Conservation (phyloP, 1,140 invertebrate genomes). For the Danaus plexippus region DNA sequence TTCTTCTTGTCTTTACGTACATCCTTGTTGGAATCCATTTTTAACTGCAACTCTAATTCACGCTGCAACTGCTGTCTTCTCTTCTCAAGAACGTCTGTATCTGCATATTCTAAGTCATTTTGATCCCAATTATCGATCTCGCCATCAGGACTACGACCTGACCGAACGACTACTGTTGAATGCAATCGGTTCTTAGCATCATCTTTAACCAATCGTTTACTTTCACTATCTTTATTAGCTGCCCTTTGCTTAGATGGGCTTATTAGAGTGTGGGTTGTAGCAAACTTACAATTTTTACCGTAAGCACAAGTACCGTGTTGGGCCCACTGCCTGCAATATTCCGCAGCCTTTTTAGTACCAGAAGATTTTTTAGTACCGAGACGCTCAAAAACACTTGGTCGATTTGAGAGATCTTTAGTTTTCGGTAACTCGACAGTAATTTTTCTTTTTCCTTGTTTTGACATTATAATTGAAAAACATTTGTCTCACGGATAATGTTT, state of each 20-base stretch:
- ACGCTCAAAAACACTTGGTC: constrained; percentile 85
- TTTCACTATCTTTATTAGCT: constrained; percentile 78
- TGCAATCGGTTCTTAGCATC: constrained; percentile 77
- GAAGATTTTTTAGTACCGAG: constrained; percentile 81
- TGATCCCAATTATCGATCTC: constrained; percentile 84
- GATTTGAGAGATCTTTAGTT: constrained; percentile 75
- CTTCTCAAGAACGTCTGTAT: constrained; percentile 85
- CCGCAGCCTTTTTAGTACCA: constrained; percentile 68
- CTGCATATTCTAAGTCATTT: constrained; percentile 85
- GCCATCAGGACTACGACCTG: constrained; percentile 75
- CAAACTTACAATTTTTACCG: constrained; percentile 83
- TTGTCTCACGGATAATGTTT: constrained; percentile 44
- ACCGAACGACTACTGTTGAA: constrained; percentile 76
- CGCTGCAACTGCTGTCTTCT: constrained; percentile 82
- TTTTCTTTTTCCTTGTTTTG: constrained; percentile 84
- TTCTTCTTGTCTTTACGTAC: constrained; percentile 79
- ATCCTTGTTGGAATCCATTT: constrained; percentile 74
- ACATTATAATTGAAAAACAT: constrained; percentile 75
- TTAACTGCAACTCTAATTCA: constrained; percentile 84
- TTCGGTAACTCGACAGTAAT: constrained; percentile 82
- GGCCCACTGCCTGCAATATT: constrained; percentile 83
- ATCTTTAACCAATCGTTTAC: constrained; percentile 74
- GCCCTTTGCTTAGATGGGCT: constrained; percentile 80
- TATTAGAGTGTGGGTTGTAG: constrained; percentile 79
- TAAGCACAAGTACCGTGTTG: constrained; percentile 82